Evolutionary conservation across 1,140 invertebrate species (phyloP).

Genomic region (fruit fly (Drosophila melanogaster)): Release_6_plus_ISO1_MT NC_004354.4:19118501-19119000

Average conservation of each 20-base stretch:
- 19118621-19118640: slow-evolving; percentile 70
- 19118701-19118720: slow-evolving; percentile 56
- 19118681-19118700: slow-evolving; percentile 69
- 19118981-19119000: slow-evolving; percentile 66
- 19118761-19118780: background rate
- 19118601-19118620: slow-evolving; percentile 7
- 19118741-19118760: background rate
- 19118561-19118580: slow-evolving; percentile 62
- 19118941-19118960: slow-evolving; percentile 81
- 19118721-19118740: slow-evolving; percentile 10
- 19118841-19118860: slow-evolving; percentile 84
- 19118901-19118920: slow-evolving; percentile 4
- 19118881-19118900: background rate
- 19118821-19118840: slow-evolving; percentile 84
- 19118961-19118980: slow-evolving; percentile 66
- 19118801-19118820: slow-evolving; percentile 59
- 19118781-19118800: slow-evolving; percentile 18
- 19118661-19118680: slow-evolving; percentile 63
- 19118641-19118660: slow-evolving; percentile 25
- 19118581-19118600: slow-evolving; percentile 48
- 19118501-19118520: slow-evolving; percentile 70
- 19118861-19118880: slow-evolving; percentile 74
- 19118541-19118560: slow-evolving; percentile 79
- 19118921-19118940: slow-evolving; percentile 74
- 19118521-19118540: slow-evolving; percentile 81